These are phyloP conservation scores for Odontamblyopus lacepedii DNA, from an alignment of 2,797 vertebrate species.

Conservation along the genomic window DNA sequence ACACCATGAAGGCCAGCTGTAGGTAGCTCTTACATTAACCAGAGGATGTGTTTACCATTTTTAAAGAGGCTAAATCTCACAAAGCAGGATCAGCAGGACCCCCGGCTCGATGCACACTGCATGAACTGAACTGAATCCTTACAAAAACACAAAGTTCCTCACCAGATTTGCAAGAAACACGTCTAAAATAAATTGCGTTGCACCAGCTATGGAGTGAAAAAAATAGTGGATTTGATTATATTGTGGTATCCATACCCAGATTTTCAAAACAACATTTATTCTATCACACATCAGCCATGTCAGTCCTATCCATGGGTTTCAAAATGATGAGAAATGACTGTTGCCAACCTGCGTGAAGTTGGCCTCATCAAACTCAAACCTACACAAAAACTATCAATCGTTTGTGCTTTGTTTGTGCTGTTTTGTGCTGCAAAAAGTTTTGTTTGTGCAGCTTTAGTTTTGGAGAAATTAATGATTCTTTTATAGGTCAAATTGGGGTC, in stretches of 20 bases:
- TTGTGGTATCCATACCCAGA: neutral
- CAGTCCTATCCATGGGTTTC: neutral
- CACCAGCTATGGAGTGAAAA: neutral
- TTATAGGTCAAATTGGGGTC: no score
- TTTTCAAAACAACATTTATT: neutral
- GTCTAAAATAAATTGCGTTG: neutral
- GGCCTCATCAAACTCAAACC: no score
- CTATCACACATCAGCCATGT: neutral
- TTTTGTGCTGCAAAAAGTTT: no score
- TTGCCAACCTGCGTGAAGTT: no score
- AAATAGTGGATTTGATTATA: neutral
- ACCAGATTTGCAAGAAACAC: neutral
- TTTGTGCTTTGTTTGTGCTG: no score
- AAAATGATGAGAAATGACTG: no score
- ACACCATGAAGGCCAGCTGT: conserved; percentile 25
- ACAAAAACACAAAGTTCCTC: neutral
- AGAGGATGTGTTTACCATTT: conserved; percentile 25
- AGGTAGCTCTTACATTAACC: conserved; percentile 22
- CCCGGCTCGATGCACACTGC: conserved; percentile 44
- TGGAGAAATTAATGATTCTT: no score
- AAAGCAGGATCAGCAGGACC: conserved; percentile 75
- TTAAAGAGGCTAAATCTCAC: conserved; percentile 66
- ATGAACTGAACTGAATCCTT: conserved; percentile 10
- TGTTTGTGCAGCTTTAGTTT: no score
- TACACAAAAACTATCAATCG: no score